A percentile compares a stretch with the other conserved stretches of the same genome.
These are phyloP conservation scores for Oophaga sylvatica DNA, from an alignment of 2,797 vertebrate genomes.

Conservation along the genomic window DNA sequence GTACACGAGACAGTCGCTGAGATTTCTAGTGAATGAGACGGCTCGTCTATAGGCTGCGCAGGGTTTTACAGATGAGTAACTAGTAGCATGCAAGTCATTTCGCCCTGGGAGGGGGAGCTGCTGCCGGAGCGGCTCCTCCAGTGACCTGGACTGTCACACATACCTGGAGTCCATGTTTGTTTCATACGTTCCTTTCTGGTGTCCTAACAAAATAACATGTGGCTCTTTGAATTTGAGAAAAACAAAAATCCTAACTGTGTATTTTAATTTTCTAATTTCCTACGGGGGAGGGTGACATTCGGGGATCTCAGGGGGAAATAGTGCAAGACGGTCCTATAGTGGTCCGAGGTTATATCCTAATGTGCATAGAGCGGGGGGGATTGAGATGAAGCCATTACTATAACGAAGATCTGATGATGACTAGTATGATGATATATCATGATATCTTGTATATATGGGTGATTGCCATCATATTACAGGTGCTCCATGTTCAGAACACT, in stretches of 20 bases:
- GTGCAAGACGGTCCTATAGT: not conserved
- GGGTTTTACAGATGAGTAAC: constrained; percentile 28
- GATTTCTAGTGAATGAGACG: not conserved
- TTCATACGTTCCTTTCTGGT: not conserved
- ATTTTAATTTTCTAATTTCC: not conserved
- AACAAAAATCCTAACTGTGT: not conserved
- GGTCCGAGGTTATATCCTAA: not conserved
- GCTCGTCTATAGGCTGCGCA: not conserved
- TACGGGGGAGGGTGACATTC: constrained; percentile 8
- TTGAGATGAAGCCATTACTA: too few species aligned
- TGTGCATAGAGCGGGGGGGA: not conserved
- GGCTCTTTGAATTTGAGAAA: not conserved
- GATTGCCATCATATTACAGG: not conserved
- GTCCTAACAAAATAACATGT: not conserved
- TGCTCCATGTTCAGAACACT: not conserved
- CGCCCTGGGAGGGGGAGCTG: not conserved
- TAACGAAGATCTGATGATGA: too few species aligned
- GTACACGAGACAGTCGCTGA: not conserved
- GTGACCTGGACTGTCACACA: not conserved
- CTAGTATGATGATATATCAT: too few species aligned
- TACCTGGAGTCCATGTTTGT: not conserved
- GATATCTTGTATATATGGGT: not conserved
- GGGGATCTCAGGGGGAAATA: not conserved
- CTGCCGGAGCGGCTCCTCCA: not conserved
- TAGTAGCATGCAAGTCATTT: constrained; percentile 3